Evolutionary conservation across 92 coral and sea anemone species (phyloP).

Genomic region (Montipora capitata): DNA sequence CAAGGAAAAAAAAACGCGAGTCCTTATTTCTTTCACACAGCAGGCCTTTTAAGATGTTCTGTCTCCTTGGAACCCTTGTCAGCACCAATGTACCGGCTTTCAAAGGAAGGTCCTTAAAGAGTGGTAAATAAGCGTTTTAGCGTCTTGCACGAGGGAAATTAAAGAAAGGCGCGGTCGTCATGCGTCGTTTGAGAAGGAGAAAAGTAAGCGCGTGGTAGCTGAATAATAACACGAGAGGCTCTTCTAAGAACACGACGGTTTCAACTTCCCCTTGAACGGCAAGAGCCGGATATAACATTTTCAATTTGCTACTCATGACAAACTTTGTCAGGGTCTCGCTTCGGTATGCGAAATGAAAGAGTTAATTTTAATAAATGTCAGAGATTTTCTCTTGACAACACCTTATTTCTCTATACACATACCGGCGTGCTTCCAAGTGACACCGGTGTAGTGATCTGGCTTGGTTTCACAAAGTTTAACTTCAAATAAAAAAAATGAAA

Average conservation of each 20-base stretch:
- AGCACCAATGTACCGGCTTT: neutral
- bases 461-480: neutral
- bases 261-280: neutral
- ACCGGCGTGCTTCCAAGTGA: neutral
- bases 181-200: constrained; percentile 9
- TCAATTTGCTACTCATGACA: neutral
- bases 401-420: neutral
- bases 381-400: neutral
- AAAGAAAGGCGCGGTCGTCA: constrained; percentile 45
- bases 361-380: neutral
- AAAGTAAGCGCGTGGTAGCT: constrained; percentile 3
- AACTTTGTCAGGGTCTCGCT: neutral
- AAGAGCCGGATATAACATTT: too few species aligned
- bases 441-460: too few species aligned
- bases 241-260: neutral
- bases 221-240: neutral
- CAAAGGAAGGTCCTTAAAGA: neutral
- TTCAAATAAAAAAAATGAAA: neutral
- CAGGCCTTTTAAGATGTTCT: neutral
- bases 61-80: neutral
- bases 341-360: too few species aligned
- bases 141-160: constrained; percentile 23
- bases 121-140: neutral
- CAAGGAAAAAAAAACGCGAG: neutral
- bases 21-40: neutral